These are phyloP conservation scores for Oostethus manadensis DNA, from an alignment of 2,113 vertebrate genomes.

Conservation along the genomic window DNA sequence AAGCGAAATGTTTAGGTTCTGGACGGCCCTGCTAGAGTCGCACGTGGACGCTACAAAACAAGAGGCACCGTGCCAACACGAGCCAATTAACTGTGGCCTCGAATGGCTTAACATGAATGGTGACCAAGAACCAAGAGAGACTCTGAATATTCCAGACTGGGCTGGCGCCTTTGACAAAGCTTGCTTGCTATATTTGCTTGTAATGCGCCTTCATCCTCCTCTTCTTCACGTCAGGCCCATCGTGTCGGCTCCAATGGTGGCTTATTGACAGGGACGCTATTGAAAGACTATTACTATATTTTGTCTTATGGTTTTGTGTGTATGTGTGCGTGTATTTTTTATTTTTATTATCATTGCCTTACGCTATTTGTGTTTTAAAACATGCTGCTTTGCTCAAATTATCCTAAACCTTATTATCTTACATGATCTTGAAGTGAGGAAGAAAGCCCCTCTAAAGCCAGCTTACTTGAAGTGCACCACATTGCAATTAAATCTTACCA, in stretches of 20 bases:
- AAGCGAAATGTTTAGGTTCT: slow-evolving; percentile 28
- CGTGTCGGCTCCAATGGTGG: slow-evolving; percentile 41
- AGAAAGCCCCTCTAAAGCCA: slow-evolving; percentile 35
- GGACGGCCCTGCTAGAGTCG: slow-evolving; percentile 22
- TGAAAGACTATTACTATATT: slow-evolving; percentile 27
- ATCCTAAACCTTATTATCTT: slow-evolving; percentile 32
- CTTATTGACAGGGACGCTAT: slow-evolving; percentile 40
- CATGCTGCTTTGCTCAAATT: slow-evolving; percentile 53
- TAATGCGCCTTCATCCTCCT: slow-evolving; percentile 48
- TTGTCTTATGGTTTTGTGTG: slow-evolving; percentile 13
- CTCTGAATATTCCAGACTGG: slow-evolving; percentile 26
- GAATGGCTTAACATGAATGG: slow-evolving; percentile 36
- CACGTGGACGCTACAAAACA: slow-evolving; percentile 42
- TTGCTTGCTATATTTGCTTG: slow-evolving; percentile 51
- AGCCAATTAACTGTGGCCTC: slow-evolving; percentile 36
- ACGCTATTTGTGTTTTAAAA: slow-evolving; percentile 35
- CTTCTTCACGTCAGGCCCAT: slow-evolving; percentile 50
- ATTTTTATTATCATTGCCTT: slow-evolving; percentile 51
- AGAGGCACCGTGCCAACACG: slow-evolving; percentile 64
- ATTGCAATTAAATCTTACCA: slow-evolving; percentile 29
- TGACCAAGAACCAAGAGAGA: slow-evolving; percentile 24
- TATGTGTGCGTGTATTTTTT: slow-evolving; percentile 7
- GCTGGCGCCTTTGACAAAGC: slow-evolving; percentile 30
- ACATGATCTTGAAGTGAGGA: slow-evolving; percentile 37
- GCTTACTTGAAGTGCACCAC: slow-evolving; percentile 52